phyloP scores from a whole-genome alignment of 1,140 invertebrate species.

The Drosophila prosaltans region DNA sequence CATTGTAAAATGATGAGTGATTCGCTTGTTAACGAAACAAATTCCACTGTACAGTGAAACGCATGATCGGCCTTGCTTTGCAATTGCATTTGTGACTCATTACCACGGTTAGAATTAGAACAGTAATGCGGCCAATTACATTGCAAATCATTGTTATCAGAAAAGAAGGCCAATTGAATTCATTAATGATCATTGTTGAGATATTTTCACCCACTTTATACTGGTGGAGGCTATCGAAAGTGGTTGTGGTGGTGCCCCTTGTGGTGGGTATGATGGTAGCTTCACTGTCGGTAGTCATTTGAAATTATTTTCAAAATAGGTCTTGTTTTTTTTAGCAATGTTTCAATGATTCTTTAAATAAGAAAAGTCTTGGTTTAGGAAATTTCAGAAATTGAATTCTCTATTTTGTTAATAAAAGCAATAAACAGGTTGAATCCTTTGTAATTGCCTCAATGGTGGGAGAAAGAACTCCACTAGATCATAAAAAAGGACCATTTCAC shows the following conservation, averaged over 20 bases:
- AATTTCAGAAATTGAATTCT: too few relatives aligned
- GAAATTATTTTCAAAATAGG: too few relatives aligned
- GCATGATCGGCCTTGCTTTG: slow-evolving; percentile 26
- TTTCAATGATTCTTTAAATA: too few relatives aligned
- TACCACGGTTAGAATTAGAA: neutral
- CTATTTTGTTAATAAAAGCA: too few relatives aligned
- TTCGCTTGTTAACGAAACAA: slow-evolving; percentile 24
- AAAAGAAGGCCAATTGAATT: slow-evolving; percentile 16
- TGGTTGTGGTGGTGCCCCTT: neutral
- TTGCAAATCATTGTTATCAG: neutral
- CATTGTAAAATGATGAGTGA: slow-evolving; percentile 3
- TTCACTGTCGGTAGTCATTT: too few relatives aligned
- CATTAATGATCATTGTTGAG: neutral
- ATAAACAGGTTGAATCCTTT: too few relatives aligned
- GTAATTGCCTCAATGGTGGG: too few relatives aligned
- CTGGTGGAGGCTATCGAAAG: neutral
- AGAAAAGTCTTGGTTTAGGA: too few relatives aligned
- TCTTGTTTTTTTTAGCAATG: too few relatives aligned
- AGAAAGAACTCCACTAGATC: too few relatives aligned
- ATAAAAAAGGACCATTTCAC: too few relatives aligned
- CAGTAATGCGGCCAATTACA: neutral
- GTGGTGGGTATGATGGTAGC: too few relatives aligned
- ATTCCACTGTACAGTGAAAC: slow-evolving; percentile 22
- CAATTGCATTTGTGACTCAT: slow-evolving; percentile 2
- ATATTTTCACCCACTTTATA: neutral